These are phyloP conservation scores for Propithecus perrieri DNA, from an alignment of 2,797 vertebrate genomes.

Conservation along the genomic window DNA sequence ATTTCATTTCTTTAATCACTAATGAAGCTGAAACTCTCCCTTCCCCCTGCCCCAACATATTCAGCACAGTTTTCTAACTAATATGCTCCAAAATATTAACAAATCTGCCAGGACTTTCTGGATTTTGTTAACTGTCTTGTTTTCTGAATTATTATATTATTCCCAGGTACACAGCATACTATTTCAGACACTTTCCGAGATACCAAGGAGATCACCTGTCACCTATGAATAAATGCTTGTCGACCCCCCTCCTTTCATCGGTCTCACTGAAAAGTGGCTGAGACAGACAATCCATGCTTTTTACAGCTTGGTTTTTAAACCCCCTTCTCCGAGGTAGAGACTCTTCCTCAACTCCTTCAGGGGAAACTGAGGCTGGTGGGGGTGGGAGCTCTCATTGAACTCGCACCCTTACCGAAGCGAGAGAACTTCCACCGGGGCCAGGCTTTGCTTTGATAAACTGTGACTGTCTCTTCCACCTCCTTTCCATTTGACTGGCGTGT, in stretches of 20 bases:
- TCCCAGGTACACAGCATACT: neutral
- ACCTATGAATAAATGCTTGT: neutral
- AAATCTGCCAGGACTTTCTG: neutral
- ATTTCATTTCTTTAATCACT: neutral
- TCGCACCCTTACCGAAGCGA: neutral
- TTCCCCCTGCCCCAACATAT: neutral
- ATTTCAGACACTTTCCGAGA: neutral
- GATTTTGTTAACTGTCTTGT: neutral
- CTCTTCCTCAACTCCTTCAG: neutral
- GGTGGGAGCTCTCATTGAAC: neutral
- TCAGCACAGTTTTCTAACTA: neutral
- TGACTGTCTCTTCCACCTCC: neutral
- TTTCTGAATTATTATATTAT: neutral
- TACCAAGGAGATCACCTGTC: neutral
- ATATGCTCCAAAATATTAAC: neutral
- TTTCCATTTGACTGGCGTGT: neutral
- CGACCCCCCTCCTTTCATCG: neutral
- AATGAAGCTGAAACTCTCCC: neutral
- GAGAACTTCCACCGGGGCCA: fast-evolving
- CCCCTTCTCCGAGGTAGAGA: neutral
- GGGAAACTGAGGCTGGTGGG: neutral
- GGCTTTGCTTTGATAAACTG: neutral
- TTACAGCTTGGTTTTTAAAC: neutral
- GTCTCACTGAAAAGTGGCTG: neutral
- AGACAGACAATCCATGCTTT: neutral